Conservation (phyloP, 2,113 vertebrate species). For the Hystrix brachyura region DNA sequence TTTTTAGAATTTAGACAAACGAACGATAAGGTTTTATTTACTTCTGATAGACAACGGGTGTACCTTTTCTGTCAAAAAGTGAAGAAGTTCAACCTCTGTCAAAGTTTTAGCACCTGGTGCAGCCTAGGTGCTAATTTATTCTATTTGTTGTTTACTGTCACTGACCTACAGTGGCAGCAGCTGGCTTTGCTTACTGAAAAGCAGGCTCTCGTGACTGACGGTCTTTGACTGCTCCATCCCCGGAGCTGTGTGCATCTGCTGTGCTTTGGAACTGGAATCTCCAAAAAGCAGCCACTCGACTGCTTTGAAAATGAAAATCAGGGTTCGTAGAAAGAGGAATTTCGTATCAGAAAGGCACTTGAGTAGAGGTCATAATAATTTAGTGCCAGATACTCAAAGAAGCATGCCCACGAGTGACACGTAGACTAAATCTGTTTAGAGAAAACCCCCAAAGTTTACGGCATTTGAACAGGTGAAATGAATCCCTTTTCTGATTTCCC, state of each 20-base stretch:
- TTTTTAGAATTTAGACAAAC: background rate
- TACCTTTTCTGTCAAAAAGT: background rate
- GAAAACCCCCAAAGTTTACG: background rate
- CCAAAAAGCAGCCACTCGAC: background rate
- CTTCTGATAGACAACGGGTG: slow-evolving; percentile 28
- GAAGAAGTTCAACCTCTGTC: background rate
- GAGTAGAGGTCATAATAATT: background rate
- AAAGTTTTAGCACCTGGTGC: background rate
- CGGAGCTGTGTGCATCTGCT: background rate
- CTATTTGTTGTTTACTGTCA: slow-evolving; percentile 40
- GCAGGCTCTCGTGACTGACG: background rate
- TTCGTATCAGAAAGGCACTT: slow-evolving; percentile 10
- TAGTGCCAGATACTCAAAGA: background rate
- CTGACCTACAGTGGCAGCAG: background rate
- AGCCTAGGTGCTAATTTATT: background rate
- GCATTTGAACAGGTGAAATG: background rate
- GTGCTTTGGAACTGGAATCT: slow-evolving; percentile 35
- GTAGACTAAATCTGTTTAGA: background rate
- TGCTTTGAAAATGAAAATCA: background rate
- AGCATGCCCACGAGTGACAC: background rate
- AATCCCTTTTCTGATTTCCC: background rate
- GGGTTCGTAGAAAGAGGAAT: background rate
- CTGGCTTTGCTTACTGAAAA: slow-evolving; percentile 63
- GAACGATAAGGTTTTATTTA: background rate
- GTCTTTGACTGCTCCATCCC: slow-evolving; percentile 21